Base-by-base conservation (phyloP, 1,140 invertebrate species). In the Wasmannia auropunctata region DNA sequence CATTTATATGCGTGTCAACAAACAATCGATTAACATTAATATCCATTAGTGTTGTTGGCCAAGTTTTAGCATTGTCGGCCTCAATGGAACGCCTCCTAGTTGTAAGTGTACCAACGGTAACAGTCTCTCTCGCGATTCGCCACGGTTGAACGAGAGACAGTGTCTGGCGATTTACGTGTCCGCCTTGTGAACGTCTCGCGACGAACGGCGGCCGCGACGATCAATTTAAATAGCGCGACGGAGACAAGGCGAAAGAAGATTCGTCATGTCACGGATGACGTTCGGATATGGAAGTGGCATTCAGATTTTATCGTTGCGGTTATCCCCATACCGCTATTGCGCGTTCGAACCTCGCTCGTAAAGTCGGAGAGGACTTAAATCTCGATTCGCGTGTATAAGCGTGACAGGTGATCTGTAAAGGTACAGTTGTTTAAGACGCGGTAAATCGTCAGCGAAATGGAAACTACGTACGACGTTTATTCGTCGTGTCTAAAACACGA, bases 331-430 rank as follows among this genome's bases (percentile, higher is more conserved):
- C 11, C 62, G 60, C 54, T 60, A 54, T 51, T 74, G 31, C 46
- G 72, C 34, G 72, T 7, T 22, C 2, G 58, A 75, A 58, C 43
- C 72, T 75, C 75, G 62, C 77, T 81, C 49, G 37, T 80, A 80
- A 80, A 67, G 16, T 22, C 19, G 4, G 31, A 14, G 31, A 14
- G n/a, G 34, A 46, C 37, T 70, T 28, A 43, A 72, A 81, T 81
- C n/a, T 65, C 62, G 34, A n/a, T 37, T 37, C 37, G 4, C 56
- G 28, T 25, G 16, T 14, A 16, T 14, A 16, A n/a, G 22, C 56
- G 34, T 43, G 43, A 51, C 49, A n/a, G 62, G 43, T 46, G 77
- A 81, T 81, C 49, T 56, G 34, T 43, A 28, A 54, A n/a, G 16
- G 22, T 14, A 34, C 22, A n/a, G n/a, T 43, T 70, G 25, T 28